Base-by-base conservation (phyloP, 2,888 invertebrate genomes). In the Nudaria mundana region DNA sequence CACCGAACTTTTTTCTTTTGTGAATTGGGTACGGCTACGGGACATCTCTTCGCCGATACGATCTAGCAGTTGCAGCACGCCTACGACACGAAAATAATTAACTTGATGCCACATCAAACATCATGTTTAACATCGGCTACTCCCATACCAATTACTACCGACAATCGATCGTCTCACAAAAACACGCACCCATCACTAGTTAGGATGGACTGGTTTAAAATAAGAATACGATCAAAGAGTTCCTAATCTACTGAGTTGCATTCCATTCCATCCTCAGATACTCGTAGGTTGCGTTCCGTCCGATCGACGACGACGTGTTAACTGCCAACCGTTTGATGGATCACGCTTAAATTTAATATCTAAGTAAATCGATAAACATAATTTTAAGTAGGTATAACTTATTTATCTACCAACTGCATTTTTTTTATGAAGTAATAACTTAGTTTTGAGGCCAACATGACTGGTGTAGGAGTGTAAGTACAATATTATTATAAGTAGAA, bases 61-160 rank as follows among this genome's bases (percentile, higher is more conserved):
- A 84, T 85, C 85, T 74, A 58, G 48, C 66, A 60, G 62, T 57
- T 70, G 62, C 65, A 68, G 71, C 70, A 76, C 81, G 83, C 81
- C 83, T 81, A 81, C 82, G 76, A 84, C 81, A 83, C 70, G 79
- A 82, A 87, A 86, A 87, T 87, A 87, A 87, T 87, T 87, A 86
- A 81, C 82, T 76, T 73, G 63, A 69, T 71, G 69, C 78, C 72
- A 74, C 83, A 75, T 77, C 78, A 75, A 84, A 86, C 84, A 84
- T 73, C 73, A 76, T 85, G 87, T 87, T 76, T 76, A 77, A 86
- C 85, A 85, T 75, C 79, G 70, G 78, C 84, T 85, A 84, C 86
- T 85, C 84, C 81, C 81, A 79, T 78, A 84, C 80, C 84, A 81
- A 84, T 87, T 86, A 84, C 86, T 83, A 82, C 84, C 75, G 81